Evolutionary conservation across 2,888 invertebrate species (phyloP).

Genomic region (Pecten maximus): DNA sequence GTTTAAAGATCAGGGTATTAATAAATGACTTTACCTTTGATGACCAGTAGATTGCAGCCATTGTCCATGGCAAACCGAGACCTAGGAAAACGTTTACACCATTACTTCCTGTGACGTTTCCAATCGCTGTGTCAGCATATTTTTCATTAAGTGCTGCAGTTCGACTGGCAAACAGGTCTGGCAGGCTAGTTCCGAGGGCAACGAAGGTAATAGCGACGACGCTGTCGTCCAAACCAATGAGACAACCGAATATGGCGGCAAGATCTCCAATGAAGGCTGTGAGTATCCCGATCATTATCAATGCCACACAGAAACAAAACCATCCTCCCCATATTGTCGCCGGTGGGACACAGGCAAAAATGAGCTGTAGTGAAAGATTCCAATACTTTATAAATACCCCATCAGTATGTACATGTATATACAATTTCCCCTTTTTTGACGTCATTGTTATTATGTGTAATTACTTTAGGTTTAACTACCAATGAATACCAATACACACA

Average conservation of each 20-base stretch:
- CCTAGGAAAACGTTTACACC: slow-evolving; percentile 87
- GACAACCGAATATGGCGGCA: slow-evolving; percentile 86
- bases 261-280: slow-evolving; percentile 86
- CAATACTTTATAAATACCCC: no score
- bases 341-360: slow-evolving; percentile 85
- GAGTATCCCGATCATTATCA: slow-evolving; percentile 84
- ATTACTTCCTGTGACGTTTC: slow-evolving; percentile 86
- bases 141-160: slow-evolving; percentile 85
- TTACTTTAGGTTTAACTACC: no score
- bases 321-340: slow-evolving; percentile 85
- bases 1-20: no score
- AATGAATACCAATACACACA: no score
- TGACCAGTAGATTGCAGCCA: slow-evolving; percentile 84
- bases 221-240: slow-evolving; percentile 84
- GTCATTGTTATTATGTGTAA: no score
- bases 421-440: no score
- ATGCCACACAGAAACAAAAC: slow-evolving; percentile 85
- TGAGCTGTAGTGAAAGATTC: slow-evolving; percentile 75
- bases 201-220: slow-evolving; percentile 84
- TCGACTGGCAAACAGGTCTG: slow-evolving; percentile 86
- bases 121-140: slow-evolving; percentile 86
- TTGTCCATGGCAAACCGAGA: slow-evolving; percentile 86
- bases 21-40: slow-evolving; percentile 65
- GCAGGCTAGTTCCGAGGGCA: slow-evolving; percentile 85
- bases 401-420: no score